Conservation (phyloP, 1,140 invertebrate species). For the Aethina tumida region DNA sequence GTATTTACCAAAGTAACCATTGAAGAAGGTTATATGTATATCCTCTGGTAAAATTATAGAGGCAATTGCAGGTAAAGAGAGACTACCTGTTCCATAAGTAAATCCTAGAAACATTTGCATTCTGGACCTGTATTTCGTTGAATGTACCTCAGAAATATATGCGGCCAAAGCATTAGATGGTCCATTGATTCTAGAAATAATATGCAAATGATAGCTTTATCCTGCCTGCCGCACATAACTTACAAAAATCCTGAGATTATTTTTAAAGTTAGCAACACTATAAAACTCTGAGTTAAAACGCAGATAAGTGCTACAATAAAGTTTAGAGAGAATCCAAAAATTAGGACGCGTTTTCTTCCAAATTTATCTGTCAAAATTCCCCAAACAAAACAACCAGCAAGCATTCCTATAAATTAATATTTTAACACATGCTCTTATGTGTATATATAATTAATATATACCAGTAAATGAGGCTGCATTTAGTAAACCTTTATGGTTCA, state of each 20-base stretch:
- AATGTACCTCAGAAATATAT: constrained; percentile 55
- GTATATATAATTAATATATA: constrained; percentile 24
- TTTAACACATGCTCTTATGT: constrained; percentile 5
- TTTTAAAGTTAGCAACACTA: no score
- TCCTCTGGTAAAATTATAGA: constrained; percentile 43
- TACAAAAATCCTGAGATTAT: no score
- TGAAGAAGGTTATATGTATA: constrained; percentile 33
- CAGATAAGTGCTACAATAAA: no score
- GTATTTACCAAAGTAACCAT: no score
- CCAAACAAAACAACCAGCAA: constrained; percentile 67
- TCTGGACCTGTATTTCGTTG: constrained; percentile 44
- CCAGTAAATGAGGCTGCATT: constrained; percentile 54
- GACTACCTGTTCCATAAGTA: constrained; percentile 44
- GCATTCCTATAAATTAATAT: constrained; percentile 54
- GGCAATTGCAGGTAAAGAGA: constrained; percentile 43
- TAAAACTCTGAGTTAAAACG: no score
- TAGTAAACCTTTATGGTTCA: constrained; percentile 53
- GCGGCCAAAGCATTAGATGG: constrained; percentile 54
- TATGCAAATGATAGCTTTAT: no score
- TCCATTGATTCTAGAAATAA: constrained; percentile 59
- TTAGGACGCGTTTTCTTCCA: constrained; percentile 57
- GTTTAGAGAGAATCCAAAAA: no score
- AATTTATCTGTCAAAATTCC: constrained; percentile 65
- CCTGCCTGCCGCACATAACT: no score
- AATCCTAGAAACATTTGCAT: constrained; percentile 49